Percentiles rank a stretch among this genome's conserved stretches.
Conservation (phyloP, 2,113 vertebrate genomes). For the Pelecanus crispus region DNA sequence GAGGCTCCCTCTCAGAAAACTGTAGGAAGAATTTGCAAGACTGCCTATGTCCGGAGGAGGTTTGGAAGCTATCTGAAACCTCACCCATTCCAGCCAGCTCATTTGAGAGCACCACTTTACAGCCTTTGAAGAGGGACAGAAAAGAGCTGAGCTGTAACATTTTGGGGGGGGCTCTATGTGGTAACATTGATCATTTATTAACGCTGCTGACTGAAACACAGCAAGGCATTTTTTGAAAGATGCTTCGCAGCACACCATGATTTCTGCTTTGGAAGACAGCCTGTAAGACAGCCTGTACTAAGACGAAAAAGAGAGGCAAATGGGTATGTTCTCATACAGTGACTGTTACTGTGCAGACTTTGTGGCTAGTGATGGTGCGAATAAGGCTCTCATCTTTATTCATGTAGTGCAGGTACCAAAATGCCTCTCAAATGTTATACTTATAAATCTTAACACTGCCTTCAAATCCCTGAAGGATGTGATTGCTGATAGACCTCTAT, state of each 20-base stretch:
- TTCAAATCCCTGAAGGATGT: not conserved
- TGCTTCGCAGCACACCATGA: not conserved
- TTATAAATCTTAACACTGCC: not conserved
- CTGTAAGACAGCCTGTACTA: not conserved
- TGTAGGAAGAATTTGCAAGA: not conserved
- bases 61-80: not conserved
- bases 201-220: not conserved
- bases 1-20: not conserved
- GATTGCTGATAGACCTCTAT: not conserved
- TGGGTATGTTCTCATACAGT: not conserved
- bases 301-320: not conserved
- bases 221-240: not conserved
- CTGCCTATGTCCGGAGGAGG: not conserved
- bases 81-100: not conserved
- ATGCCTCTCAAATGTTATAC: not conserved
- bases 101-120: not conserved
- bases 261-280: not conserved
- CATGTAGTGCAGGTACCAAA: not conserved
- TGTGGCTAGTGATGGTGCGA: not conserved
- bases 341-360: not conserved
- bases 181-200: not conserved
- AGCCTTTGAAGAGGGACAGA: not conserved
- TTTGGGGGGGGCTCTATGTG: not conserved
- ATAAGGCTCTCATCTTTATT: not conserved
- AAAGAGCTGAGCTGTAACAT: not conserved